Base-by-base conservation (phyloP, 2,113 vertebrate genomes). In the Castor canadensis region DNA sequence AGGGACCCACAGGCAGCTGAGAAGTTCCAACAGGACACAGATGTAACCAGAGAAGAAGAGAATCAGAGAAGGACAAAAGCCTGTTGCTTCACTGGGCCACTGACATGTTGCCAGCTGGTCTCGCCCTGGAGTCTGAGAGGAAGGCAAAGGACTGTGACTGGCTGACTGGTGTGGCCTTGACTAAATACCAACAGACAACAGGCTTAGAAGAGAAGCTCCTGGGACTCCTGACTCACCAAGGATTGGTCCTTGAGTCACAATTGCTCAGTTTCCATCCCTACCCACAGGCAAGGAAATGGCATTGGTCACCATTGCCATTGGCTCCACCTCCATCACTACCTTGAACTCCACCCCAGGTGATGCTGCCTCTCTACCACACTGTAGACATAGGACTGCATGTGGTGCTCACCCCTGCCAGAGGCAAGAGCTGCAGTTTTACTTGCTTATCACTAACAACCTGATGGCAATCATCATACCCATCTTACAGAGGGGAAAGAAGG, bases 221-320 rank as follows among this genome's bases (percentile, higher is more conserved):
- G 35, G 49, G 69, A 81, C 71, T 71, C 87, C 84, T 89, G 96
- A 97, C 81, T 95, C 87, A 92, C 13, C 12, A 8, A 81, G 22
- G 52, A 40, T 35, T 38, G 71, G 62, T 54, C 72, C 49, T 45
- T 19, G 1, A 52, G 69, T 67, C 89, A 40, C 19, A 12, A 79
- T 19, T 67, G 45, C 89, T 88, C 85, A 58, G 47, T 54, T 43
- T 93, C 62, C 45, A 40, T 71, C 93, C 86, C 79, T 47, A 30
- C 83, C 86, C 80, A 86, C 0, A 1, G 83, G 86, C 30, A 22
- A 88, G 86, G 76, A 38, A 86, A 75, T 83, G 45, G 83, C 75
- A 45, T 93, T 24, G 64, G 75, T 43, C 24, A 87, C 66, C 60
- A 40, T 15, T 32, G 79, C 10, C 9, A 8, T 20, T 43, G 38